Evolutionary conservation across 2,797 vertebrate genomes (phyloP).

Genomic region (Buphagus erythrorhynchus): DNA sequence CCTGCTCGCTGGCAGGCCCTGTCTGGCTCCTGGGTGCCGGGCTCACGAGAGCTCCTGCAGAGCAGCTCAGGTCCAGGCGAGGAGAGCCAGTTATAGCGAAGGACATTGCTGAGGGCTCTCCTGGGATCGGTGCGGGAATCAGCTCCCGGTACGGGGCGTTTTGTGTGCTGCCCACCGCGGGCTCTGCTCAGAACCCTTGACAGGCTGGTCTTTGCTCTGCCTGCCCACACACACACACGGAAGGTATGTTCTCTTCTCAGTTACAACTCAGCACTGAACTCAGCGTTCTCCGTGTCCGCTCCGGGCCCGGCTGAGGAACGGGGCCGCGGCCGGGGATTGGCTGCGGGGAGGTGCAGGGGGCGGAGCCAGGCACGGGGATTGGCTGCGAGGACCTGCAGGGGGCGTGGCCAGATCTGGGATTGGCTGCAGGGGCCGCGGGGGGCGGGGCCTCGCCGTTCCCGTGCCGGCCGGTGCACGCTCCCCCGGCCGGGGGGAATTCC

Average conservation of each 20-base stretch:
- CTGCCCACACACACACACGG: neutral
- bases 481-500: rapidly evolving
- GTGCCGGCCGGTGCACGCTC: neutral
- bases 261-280: rapidly evolving
- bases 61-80: neutral
- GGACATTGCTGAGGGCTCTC: neutral
- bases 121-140: neutral
- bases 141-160: neutral
- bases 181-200: neutral
- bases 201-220: neutral
- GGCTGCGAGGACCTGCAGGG: neutral
- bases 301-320: neutral
- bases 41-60: neutral
- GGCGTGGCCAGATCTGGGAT: neutral
- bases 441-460: no score
- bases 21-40: neutral
- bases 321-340: neutral
- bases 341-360: neutral
- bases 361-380: no score
- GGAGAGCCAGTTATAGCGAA: no score
- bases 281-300: rapidly evolving
- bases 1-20: neutral
- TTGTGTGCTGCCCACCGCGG: neutral
- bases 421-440: neutral
- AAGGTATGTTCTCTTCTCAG: rapidly evolving